Conservation (phyloP, 1,140 invertebrate genomes). For the Hycleus cichorii region DNA sequence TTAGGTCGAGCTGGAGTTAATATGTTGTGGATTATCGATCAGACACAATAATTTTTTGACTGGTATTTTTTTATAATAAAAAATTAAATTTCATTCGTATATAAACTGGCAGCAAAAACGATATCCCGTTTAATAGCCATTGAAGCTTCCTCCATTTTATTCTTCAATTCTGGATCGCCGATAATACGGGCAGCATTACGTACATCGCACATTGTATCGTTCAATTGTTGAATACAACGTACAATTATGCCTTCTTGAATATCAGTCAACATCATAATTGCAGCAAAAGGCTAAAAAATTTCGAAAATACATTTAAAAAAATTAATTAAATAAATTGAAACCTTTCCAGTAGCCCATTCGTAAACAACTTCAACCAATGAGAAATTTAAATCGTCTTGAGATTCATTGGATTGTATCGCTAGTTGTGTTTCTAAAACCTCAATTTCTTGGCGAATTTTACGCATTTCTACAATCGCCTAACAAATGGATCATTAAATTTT, state of each 20-base stretch:
- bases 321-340: constrained; percentile 33
- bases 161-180: constrained; percentile 81
- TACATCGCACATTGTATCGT: constrained; percentile 88
- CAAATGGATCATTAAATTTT: constrained; percentile 24
- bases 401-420: constrained; percentile 46
- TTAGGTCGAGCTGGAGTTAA: constrained; percentile 71
- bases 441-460: constrained; percentile 41
- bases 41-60: no score
- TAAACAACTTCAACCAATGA: constrained; percentile 89
- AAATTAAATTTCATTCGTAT: constrained; percentile 50
- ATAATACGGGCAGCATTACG: constrained; percentile 88
- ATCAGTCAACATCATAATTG: constrained; percentile 88
- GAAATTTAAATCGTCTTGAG: constrained; percentile 73
- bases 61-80: no score
- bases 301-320: background rate
- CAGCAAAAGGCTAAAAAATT: constrained; percentile 67
- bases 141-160: constrained; percentile 94
- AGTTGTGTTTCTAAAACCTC: constrained; percentile 43
- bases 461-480: constrained; percentile 51
- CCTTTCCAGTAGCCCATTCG: constrained; percentile 88
- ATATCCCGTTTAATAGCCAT: constrained; percentile 93
- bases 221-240: constrained; percentile 91
- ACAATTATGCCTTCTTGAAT: constrained; percentile 98
- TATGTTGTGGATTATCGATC: constrained; percentile 62
- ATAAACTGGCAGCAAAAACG: constrained; percentile 95